Evolutionary conservation across 2,888 invertebrate species (phyloP), one percentile per base, ranked within the genome.

Genomic region (Mimumesa dahlbomi): DNA sequence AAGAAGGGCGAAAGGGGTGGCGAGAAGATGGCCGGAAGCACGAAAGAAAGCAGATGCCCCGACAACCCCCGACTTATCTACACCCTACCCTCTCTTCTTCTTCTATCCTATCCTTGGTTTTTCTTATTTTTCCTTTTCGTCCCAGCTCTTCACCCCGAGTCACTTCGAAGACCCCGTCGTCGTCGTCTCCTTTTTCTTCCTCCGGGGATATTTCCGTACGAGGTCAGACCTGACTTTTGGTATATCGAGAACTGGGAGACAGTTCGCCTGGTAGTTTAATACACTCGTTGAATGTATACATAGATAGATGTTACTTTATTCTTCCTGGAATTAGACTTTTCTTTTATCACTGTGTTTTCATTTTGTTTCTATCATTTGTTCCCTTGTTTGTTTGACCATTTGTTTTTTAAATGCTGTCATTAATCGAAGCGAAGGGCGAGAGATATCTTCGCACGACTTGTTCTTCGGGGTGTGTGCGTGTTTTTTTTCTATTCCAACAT

Each of bases 11-110:
- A 79, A 79, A 82, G 78, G 80, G 82, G 79, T 76, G 76, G 65
- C 63, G 71, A n/a, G 74, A 79, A 78, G 79, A 82, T 82, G 83
- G 82, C 84, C 84, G 84, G 82, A 83, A 73, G 78, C 76, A 36
- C 67, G 67, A 73, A 74, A 80, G 77, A 77, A 77, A 73, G 67
- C 72, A 70, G 65, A 72, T 79, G 75, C 73, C 71, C 62, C 72
- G 65, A 75, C 76, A 71, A 73, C 75, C 73, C 25, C 63, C 73
- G 77, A 82, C 81, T 82, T 80, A 82, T 82, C 82, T 80, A 64
- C 18, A n/a, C 68, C 53, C 59, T 62, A 65, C 74, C 64, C 76
- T 59, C 34, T 61, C 46, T n/a, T n/a, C n/a, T n/a, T 73, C 64
- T 75, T 59, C 56, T 68, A 43, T 34, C 54, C 63, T 53, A 43